These are phyloP conservation scores for Salmo trutta DNA, from an alignment of 2,797 vertebrate genomes.

Conservation along the genomic window DNA sequence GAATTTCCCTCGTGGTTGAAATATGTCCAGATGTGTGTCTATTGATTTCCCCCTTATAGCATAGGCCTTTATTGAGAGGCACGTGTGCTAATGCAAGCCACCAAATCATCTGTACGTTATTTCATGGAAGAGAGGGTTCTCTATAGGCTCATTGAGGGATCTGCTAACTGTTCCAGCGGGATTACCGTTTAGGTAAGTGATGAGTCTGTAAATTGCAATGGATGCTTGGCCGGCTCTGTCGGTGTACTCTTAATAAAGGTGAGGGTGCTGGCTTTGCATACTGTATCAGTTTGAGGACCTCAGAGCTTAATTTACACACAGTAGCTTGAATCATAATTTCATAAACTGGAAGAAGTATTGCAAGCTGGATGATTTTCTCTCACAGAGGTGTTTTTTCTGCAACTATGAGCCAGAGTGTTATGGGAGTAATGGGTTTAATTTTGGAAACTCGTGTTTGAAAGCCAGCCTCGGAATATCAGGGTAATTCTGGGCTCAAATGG, in stretches of 20 bases:
- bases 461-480: background rate
- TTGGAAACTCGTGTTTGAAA: background rate
- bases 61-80: background rate
- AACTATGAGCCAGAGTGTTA: background rate
- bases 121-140: constrained; percentile 20
- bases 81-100: constrained; percentile 5
- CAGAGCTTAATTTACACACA: constrained; percentile 44
- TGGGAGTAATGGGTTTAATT: background rate
- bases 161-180: constrained; percentile 32
- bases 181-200: constrained; percentile 60
- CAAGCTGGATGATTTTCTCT: too few relatives aligned
- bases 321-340: background rate
- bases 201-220: constrained; percentile 44
- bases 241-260: constrained; percentile 51
- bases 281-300: constrained; percentile 38
- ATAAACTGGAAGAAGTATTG: background rate
- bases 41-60: background rate
- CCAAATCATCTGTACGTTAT: constrained; percentile 24
- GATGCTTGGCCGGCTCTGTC: constrained; percentile 42
- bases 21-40: background rate
- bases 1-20: constrained; percentile 17
- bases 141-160: constrained; percentile 27
- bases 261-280: constrained; percentile 44
- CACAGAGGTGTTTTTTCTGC: background rate
- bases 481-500: background rate